These are phyloP conservation scores for Choloepus didactylus DNA, from an alignment of 2,797 vertebrate genomes.

Conservation along the genomic window DNA sequence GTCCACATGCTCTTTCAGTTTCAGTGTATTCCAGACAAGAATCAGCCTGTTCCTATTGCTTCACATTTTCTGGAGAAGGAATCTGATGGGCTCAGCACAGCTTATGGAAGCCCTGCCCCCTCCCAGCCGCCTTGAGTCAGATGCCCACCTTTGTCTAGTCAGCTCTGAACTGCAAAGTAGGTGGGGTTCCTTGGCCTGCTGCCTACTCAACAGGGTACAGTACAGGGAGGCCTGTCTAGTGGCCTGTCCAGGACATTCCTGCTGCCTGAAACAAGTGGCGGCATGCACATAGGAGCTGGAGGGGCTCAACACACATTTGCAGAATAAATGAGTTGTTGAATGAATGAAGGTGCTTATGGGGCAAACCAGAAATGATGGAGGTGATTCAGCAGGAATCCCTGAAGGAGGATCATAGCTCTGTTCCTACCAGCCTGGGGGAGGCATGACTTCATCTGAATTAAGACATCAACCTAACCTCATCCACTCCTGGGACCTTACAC, in stretches of 20 bases:
- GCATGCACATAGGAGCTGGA: neutral
- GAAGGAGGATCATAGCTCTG: neutral
- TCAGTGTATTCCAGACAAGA: neutral
- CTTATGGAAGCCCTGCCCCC: neutral
- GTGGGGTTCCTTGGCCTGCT: neutral
- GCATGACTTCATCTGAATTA: slow-evolving; percentile 19
- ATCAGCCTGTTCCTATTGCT: neutral
- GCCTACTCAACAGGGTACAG: neutral
- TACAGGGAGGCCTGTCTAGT: neutral
- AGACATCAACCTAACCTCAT: slow-evolving; percentile 19
- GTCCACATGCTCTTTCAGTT: neutral
- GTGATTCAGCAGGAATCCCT: neutral
- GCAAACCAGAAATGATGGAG: neutral
- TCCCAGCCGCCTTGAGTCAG: neutral
- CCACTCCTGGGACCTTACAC: neutral
- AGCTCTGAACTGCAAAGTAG: neutral
- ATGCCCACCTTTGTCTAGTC: neutral
- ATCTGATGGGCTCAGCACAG: neutral
- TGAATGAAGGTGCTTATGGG: neutral
- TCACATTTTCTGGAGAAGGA: slow-evolving; percentile 1
- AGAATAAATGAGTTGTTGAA: neutral
- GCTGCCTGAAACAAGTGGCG: neutral
- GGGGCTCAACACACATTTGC: neutral
- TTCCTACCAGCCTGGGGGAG: neutral
- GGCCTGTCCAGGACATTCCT: neutral